phyloP scores from a whole-genome alignment of 2,797 vertebrate genomes.

The Chloroceryle amazona region DNA sequence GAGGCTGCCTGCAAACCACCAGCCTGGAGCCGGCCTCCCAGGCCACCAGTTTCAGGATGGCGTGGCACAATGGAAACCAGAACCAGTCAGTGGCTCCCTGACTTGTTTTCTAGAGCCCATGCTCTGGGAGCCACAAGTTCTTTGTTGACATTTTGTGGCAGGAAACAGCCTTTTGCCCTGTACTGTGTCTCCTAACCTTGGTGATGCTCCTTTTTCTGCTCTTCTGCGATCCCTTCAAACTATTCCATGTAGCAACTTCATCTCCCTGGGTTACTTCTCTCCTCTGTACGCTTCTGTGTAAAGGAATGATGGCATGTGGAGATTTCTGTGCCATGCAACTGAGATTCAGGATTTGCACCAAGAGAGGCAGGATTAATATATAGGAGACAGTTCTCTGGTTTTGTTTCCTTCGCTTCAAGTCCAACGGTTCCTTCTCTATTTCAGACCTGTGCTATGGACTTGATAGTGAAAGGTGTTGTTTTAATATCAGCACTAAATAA shows the following conservation, averaged over 20 bases:
- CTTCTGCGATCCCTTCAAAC: background rate
- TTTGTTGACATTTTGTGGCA: background rate
- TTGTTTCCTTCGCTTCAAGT: background rate
- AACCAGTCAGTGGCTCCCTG: background rate
- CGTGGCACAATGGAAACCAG: accelerated
- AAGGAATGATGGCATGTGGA: background rate
- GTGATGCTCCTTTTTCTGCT: background rate
- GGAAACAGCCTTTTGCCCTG: background rate
- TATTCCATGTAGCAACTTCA: background rate
- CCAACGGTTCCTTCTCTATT: background rate
- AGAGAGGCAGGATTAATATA: background rate
- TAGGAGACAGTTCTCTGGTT: background rate
- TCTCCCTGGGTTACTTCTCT: background rate
- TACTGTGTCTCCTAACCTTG: background rate
- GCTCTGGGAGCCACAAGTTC: background rate
- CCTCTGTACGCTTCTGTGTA: background rate
- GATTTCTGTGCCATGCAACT: background rate
- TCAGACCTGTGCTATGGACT: background rate
- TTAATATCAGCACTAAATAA: background rate
- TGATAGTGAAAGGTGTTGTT: background rate
- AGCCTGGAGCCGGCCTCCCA: background rate
- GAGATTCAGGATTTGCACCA: background rate
- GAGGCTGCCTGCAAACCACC: background rate
- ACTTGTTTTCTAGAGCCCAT: background rate
- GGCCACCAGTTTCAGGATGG: background rate